These are phyloP conservation scores for Lates japonicus DNA, from an alignment of 2,797 vertebrate species.

Conservation along the genomic window DNA sequence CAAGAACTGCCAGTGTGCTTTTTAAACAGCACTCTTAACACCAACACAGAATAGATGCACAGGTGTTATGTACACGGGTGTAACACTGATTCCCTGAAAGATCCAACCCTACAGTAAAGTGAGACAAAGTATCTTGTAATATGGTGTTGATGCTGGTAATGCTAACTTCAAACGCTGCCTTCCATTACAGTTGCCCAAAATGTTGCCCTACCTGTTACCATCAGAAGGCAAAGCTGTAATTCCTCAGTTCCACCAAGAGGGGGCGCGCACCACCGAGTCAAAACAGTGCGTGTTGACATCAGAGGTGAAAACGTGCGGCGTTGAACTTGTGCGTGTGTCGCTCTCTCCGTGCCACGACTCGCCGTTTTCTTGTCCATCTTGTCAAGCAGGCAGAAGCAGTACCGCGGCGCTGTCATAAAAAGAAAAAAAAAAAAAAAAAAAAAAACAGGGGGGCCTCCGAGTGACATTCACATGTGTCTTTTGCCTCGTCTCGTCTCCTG, in stretches of 20 bases:
- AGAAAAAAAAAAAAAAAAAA: slow-evolving; percentile 2
- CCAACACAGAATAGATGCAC: neutral
- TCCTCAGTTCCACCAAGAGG: slow-evolving; percentile 34
- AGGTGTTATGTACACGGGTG: neutral
- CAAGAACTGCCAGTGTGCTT: neutral
- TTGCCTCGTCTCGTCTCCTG: slow-evolving; percentile 57
- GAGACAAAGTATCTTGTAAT: neutral
- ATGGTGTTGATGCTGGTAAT: neutral
- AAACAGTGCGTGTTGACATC: slow-evolving; percentile 86
- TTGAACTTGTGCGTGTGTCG: slow-evolving; percentile 81
- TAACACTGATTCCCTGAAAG: neutral
- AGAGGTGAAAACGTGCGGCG: slow-evolving; percentile 82
- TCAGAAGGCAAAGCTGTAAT: slow-evolving; percentile 62
- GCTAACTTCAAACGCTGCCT: neutral
- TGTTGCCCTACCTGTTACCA: slow-evolving; percentile 37
- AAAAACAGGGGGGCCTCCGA: slow-evolving; percentile 39
- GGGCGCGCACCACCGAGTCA: slow-evolving; percentile 62
- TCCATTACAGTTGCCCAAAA: slow-evolving; percentile 24
- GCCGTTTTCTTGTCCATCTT: slow-evolving; percentile 87
- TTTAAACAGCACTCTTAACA: neutral
- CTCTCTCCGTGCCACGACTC: slow-evolving; percentile 88
- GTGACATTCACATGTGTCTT: slow-evolving; percentile 59
- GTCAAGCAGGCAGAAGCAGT: slow-evolving; percentile 74
- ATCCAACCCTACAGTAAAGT: neutral
- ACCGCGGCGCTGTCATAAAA: slow-evolving; percentile 56